Evolutionary conservation across 1,140 invertebrate species (phyloP), one percentile per base, ranked within the genome.

Genomic region (Acromyrmex echinatior): DNA sequence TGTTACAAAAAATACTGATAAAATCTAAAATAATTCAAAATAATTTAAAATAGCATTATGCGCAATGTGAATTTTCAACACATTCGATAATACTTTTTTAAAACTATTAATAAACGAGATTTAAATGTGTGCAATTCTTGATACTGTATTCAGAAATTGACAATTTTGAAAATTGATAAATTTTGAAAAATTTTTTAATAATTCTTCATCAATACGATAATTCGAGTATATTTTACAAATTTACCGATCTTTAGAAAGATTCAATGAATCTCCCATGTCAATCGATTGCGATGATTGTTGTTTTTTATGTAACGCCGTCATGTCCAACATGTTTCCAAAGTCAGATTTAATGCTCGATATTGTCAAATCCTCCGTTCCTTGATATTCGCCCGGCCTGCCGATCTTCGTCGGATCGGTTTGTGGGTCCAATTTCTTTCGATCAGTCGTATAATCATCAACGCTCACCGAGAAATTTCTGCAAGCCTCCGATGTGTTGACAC

Each of bases 201-300:
- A 62, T n/a, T 62, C 16, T 77, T 45, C 16, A 60, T 2, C 14
- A 62, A 1, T 60, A 77, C 9, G 16, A 39, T 77, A 39, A 35
- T 53, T 28, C 6, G 25, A 70, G 12, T 25, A 51, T 74, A 78
- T 5, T n/a, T 74, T 14, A n/a, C 10, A 28, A n/a, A 16, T 85
- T 77, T 93, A 90, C 51, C 94, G 92, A 82, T 95, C 94, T 76
- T 95, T 95, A 5, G 94, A 93, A 25, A 95, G 87, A 92, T 95
- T 95, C 53, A 95, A 86, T 5, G 95, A 94, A 62, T 95, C 94
- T 9, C 90, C 92, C 10, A 88, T 88, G n/a, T 95, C 94, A 6
- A 49, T 39, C 1, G 74, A 78, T 77, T 91, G 87, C 7, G 92
- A 78, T 53, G 87, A 79, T 25, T 93, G 91, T 25, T 93, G 91